Conservation (phyloP, 2,797 vertebrate species). For the Anguilla obscura region DNA sequence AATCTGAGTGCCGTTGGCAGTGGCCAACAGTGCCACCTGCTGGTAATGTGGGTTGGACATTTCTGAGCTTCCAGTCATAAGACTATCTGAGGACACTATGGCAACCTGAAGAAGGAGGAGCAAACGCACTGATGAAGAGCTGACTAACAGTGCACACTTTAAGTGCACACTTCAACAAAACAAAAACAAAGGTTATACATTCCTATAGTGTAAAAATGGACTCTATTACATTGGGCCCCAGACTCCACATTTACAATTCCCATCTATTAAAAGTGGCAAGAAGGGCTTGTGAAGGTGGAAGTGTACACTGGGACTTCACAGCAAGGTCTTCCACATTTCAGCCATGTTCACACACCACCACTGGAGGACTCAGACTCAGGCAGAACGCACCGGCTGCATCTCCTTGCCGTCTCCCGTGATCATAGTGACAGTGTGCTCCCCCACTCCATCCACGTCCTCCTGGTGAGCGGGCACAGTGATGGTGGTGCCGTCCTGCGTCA, state of each 20-base stretch:
- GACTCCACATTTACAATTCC: background rate
- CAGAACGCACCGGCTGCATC: conserved; percentile 61
- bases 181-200: background rate
- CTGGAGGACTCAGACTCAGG: background rate
- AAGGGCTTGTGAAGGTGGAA: background rate
- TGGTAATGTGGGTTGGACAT: conserved; percentile 60
- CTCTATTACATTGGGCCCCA: background rate
- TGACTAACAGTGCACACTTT: background rate
- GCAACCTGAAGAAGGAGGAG: conserved; percentile 59
- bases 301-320: background rate
- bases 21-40: conserved; percentile 75
- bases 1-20: conserved; percentile 67
- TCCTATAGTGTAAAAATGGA: background rate
- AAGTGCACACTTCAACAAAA: background rate
- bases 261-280: background rate
- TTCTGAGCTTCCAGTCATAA: conserved; percentile 56
- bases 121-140: background rate
- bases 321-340: background rate
- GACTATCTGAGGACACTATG: conserved; percentile 66
- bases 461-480: conserved; percentile 56
- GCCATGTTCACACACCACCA: background rate
- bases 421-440: conserved; percentile 58
- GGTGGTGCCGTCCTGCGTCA: conserved; percentile 61
- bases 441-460: conserved; percentile 35
- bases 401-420: conserved; percentile 54